These are phyloP conservation scores for Enoplosus armatus DNA, from an alignment of 2,797 vertebrate genomes.

Conservation along the genomic window DNA sequence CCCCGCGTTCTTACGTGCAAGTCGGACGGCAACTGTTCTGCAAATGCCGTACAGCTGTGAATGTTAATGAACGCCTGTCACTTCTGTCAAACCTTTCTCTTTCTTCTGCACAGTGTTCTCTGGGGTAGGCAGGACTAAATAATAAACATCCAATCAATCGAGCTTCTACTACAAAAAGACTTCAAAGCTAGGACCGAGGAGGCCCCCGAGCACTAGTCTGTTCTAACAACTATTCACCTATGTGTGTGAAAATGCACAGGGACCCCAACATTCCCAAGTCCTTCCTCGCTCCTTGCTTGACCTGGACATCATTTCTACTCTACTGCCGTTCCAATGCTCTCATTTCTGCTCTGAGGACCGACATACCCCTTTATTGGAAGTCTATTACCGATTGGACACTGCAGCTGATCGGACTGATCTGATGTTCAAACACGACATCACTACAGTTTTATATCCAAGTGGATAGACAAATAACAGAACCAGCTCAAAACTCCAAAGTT, in stretches of 20 bases:
- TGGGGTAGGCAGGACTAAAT: background rate
- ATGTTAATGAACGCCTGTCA: slow-evolving; percentile 26
- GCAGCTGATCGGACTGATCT: background rate
- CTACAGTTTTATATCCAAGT: background rate
- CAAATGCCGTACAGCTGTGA: slow-evolving; percentile 28
- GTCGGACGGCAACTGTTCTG: background rate
- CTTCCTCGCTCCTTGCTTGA: background rate
- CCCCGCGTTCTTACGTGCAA: background rate
- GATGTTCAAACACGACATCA: background rate
- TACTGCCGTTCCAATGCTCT: background rate
- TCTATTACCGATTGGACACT: background rate
- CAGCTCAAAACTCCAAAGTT: background rate
- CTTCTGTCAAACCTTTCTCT: slow-evolving; percentile 8
- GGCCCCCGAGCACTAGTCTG: background rate
- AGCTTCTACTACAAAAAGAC: background rate
- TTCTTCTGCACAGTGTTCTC: background rate
- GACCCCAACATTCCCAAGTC: background rate
- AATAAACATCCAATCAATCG: slow-evolving; percentile 25
- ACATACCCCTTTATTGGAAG: background rate
- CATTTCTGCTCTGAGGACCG: background rate
- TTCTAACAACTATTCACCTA: background rate
- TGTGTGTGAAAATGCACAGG: background rate
- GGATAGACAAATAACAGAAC: background rate
- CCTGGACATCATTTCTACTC: background rate
- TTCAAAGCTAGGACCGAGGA: background rate